These are phyloP conservation scores for Protophormia terraenovae DNA, from an alignment of 2,888 invertebrate genomes.

Conservation along the genomic window DNA sequence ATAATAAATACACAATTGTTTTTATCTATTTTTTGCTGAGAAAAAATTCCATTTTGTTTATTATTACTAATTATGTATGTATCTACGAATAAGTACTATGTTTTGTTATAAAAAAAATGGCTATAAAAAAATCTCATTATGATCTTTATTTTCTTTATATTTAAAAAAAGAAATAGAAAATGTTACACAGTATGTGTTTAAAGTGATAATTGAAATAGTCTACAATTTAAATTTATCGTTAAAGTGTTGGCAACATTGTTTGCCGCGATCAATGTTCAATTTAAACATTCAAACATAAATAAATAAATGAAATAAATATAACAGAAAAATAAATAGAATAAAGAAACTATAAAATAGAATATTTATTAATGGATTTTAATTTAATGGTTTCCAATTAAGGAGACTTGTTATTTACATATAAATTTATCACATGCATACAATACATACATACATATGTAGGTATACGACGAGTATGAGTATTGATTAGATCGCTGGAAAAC, in stretches of 20 bases:
- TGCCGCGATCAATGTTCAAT: conserved; percentile 6
- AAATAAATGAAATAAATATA: conserved; percentile 16
- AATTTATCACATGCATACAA: conserved; percentile 28
- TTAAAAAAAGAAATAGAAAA: not conserved
- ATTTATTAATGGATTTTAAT: conserved; percentile 31
- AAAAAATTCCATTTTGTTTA: not conserved
- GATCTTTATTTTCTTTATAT: not conserved
- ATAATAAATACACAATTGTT: not conserved
- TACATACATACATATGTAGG: not conserved
- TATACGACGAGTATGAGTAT: not conserved
- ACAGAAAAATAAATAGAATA: conserved; percentile 25
- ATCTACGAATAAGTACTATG: not conserved
- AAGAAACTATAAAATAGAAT: conserved; percentile 8
- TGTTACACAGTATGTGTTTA: not conserved
- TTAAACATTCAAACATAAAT: not conserved
- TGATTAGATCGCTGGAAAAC: not conserved
- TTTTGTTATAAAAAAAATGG: not conserved
- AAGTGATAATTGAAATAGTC: conserved; percentile 10
- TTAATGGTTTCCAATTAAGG: conserved; percentile 51
- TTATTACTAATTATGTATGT: not conserved
- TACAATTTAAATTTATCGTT: not conserved
- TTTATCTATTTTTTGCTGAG: not conserved
- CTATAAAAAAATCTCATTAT: conserved; percentile 1
- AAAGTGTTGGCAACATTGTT: conserved; percentile 22
- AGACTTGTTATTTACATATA: conserved; percentile 6